Percentiles rank a stretch among this genome's conserved stretches.
Evolutionary conservation across 2,888 invertebrate genomes (phyloP).

Genomic region (Ellobium chinense): DNA sequence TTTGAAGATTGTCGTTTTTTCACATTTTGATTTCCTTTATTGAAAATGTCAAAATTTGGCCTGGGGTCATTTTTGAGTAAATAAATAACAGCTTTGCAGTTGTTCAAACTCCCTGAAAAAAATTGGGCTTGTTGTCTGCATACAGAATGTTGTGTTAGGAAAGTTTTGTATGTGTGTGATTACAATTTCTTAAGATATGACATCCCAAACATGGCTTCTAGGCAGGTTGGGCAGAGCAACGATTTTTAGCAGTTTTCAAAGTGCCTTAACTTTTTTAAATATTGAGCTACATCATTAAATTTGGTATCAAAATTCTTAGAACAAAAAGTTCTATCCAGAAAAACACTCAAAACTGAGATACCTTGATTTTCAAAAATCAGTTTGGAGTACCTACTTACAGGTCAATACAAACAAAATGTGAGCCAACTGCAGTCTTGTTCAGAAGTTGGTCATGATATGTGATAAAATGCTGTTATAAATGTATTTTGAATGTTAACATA

Average conservation of each 20-base stretch:
- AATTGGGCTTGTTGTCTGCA: neutral
- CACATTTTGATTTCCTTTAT: neutral
- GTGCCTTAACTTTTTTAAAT: neutral
- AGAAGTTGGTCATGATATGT: too few relatives aligned
- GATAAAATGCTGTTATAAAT: too few relatives aligned
- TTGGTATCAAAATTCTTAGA: neutral
- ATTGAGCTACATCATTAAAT: neutral
- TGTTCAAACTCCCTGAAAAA: neutral
- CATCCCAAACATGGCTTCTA: neutral
- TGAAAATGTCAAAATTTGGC: neutral
- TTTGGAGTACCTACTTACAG: neutral
- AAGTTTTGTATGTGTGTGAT: neutral
- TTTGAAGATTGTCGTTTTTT: neutral
- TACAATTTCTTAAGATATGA: neutral
- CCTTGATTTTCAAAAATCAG: neutral
- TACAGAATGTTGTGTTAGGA: neutral
- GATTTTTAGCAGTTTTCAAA: neutral
- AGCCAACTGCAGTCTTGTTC: too few relatives aligned
- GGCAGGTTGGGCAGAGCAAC: neutral
- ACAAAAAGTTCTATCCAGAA: neutral
- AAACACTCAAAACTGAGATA: neutral
- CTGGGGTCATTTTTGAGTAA: neutral
- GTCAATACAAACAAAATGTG: too few relatives aligned
- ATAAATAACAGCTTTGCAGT: neutral
- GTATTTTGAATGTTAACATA: too few relatives aligned